Percentiles rank a stretch among this genome's conserved stretches.
Conservation (phyloP, 2,797 vertebrate species). For the Tapera naevia region DNA sequence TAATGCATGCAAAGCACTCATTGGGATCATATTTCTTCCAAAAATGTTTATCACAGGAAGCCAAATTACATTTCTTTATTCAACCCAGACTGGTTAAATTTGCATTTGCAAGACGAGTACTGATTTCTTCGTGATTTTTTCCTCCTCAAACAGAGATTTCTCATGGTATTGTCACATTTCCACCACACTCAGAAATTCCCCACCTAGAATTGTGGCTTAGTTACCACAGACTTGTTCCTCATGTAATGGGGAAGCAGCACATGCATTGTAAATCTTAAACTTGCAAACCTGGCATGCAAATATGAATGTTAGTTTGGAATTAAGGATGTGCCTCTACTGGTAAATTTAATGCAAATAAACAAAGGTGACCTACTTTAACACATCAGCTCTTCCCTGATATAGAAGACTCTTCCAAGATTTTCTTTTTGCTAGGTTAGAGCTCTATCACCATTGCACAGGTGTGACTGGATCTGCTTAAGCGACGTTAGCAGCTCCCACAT, state of each 20-base stretch:
- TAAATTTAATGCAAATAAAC: not conserved
- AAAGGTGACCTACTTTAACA: not conserved
- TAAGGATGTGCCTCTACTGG: not conserved
- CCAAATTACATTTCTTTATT: not conserved
- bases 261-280: not conserved
- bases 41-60: not conserved
- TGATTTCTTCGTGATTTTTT: not conserved
- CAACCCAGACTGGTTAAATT: not conserved
- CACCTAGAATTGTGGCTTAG: not conserved
- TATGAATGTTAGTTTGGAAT: not conserved
- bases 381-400: not conserved
- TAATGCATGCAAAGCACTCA: not conserved
- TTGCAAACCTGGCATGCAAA: not conserved
- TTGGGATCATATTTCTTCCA: not conserved
- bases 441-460: not conserved
- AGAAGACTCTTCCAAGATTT: not conserved
- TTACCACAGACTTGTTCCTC: not conserved
- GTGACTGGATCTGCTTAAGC: not conserved
- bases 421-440: not conserved
- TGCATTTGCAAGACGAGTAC: not conserved
- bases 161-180: not conserved
- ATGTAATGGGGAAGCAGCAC: not conserved
- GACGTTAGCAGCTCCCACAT: not conserved
- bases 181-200: not conserved
- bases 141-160: not conserved